phyloP scores from a whole-genome alignment of 2,797 vertebrate species.

The Eulemur albifrons region DNA sequence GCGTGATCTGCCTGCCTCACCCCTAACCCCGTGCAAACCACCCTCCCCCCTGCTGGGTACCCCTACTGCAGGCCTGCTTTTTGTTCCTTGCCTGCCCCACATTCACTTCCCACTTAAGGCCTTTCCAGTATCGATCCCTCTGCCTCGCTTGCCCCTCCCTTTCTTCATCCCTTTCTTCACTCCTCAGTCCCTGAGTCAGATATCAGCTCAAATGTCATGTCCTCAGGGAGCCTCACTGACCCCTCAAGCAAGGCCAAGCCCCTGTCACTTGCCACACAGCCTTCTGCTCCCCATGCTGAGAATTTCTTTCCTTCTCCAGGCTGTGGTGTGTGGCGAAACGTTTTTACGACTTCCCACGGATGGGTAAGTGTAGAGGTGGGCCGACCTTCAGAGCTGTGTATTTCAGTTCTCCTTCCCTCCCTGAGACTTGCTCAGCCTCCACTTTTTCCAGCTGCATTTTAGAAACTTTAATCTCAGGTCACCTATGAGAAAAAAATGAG shows the following conservation, averaged over 20 bases:
- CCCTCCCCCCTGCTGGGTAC: neutral
- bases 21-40: accelerated
- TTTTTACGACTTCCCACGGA: neutral
- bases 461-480: conserved; percentile 31
- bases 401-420: neutral
- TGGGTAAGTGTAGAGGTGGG: neutral
- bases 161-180: neutral
- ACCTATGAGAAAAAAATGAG: conserved; percentile 14
- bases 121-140: neutral
- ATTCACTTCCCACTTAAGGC: neutral
- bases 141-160: neutral
- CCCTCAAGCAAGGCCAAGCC: neutral
- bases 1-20: accelerated
- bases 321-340: accelerated
- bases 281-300: neutral
- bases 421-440: neutral
- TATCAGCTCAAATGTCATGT: neutral
- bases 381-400: neutral
- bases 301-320: neutral
- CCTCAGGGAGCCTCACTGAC: neutral
- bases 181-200: neutral
- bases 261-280: neutral
- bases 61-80: neutral
- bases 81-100: neutral
- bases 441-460: conserved; percentile 8